These are phyloP conservation scores for Serilophus lunatus DNA, from an alignment of 2,113 vertebrate species.

Conservation along the genomic window DNA sequence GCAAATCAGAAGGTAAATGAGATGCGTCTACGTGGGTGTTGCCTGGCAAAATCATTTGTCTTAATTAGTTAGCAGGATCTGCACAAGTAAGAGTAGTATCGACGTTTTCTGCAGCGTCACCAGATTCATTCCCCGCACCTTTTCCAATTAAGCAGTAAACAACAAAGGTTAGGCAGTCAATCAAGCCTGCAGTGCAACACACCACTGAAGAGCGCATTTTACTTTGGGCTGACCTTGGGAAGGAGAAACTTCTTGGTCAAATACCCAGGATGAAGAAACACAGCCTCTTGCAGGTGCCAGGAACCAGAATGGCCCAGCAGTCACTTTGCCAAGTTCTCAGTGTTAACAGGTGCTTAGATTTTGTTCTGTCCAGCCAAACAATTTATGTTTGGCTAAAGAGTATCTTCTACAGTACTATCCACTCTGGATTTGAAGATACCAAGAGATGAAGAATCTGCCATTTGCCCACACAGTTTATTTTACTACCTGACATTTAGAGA, in stretches of 20 bases:
- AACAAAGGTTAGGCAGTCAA: background rate
- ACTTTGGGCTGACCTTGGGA: background rate
- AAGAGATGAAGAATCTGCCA: background rate
- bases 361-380: background rate
- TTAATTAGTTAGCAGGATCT: background rate
- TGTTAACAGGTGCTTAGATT: background rate
- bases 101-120: background rate
- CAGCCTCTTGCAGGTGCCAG: background rate
- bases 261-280: background rate
- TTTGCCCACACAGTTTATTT: background rate
- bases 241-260: background rate
- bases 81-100: background rate
- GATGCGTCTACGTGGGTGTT: background rate
- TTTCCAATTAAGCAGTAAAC: background rate
- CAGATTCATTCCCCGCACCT: background rate
- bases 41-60: background rate
- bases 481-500: constrained; percentile 10
- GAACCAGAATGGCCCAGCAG: background rate
- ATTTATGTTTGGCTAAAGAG: background rate
- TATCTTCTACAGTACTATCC: background rate
- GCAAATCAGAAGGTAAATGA: background rate
- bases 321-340: background rate
- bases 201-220: background rate
- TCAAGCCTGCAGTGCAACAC: background rate
- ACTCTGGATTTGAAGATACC: background rate